Evolutionary conservation across 2,797 vertebrate genomes (phyloP).

Genomic region (Synaphobranchus kaupii): DNA sequence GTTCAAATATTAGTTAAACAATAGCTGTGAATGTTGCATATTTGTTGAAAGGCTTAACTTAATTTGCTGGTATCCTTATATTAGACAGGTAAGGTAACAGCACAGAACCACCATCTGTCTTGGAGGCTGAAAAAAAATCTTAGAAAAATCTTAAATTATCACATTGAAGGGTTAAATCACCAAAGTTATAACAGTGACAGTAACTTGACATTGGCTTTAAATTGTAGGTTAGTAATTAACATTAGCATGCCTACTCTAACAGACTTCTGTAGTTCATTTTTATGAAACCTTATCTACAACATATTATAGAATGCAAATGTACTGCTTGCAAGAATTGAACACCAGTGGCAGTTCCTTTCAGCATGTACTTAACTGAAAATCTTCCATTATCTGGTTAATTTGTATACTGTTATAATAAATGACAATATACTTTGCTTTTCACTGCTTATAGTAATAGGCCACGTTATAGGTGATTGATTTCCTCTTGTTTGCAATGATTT

Average conservation of each 20-base stretch:
- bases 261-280: not conserved
- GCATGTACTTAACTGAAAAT: not conserved
- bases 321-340: not conserved
- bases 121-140: too few relatives aligned
- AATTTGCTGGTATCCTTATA: too few relatives aligned
- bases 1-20: too few relatives aligned
- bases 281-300: not conserved
- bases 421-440: too few relatives aligned
- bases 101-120: too few relatives aligned
- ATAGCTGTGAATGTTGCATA: too few relatives aligned
- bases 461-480: too few relatives aligned
- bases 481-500: too few relatives aligned
- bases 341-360: not conserved
- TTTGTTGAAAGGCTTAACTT: too few relatives aligned
- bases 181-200: not conserved
- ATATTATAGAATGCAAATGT: not conserved
- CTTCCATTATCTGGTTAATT: not conserved
- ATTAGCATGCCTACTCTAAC: not conserved
- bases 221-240: not conserved
- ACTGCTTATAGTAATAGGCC: too few relatives aligned
- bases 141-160: not conserved
- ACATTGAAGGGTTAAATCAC: not conserved
- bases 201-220: not conserved
- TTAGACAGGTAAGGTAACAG: too few relatives aligned
- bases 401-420: too few relatives aligned